Evolutionary conservation across 2,888 invertebrate species (phyloP).

Genomic region (Xestia xanthographa): DNA sequence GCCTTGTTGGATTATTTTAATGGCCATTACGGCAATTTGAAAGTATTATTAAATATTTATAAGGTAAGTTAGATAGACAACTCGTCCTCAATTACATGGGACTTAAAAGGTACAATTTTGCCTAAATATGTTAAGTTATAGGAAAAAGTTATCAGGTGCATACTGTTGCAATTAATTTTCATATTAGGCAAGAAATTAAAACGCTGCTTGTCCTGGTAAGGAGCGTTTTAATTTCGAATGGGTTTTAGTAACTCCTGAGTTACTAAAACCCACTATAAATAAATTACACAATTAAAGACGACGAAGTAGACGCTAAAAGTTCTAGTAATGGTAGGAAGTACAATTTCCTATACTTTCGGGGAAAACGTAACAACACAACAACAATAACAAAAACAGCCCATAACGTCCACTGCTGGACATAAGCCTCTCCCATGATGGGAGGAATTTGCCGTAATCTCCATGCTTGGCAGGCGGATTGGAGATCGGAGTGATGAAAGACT

Average conservation of each 20-base stretch:
- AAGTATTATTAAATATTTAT: conserved; percentile 15
- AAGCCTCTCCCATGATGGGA: too few relatives aligned
- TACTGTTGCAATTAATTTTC: too few relatives aligned
- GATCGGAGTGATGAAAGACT: too few relatives aligned
- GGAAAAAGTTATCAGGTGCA: conserved; percentile 9
- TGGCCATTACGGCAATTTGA: not conserved
- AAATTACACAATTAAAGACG: too few relatives aligned
- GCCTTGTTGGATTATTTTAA: conserved; percentile 34
- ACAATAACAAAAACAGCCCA: too few relatives aligned
- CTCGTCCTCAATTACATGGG: not conserved
- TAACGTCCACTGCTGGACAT: too few relatives aligned
- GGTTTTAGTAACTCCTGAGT: not conserved
- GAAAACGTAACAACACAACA: too few relatives aligned
- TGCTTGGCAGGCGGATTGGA: too few relatives aligned
- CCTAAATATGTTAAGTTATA: not conserved
- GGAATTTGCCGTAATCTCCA: too few relatives aligned
- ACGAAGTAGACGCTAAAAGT: not conserved
- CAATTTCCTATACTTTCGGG: not conserved
- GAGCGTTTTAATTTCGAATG: too few relatives aligned
- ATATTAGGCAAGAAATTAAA: not conserved
- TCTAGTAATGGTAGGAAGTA: not conserved
- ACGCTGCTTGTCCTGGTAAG: not conserved
- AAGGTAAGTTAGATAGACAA: not conserved
- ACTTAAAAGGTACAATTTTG: not conserved
- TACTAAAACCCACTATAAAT: not conserved